Base-by-base conservation (phyloP, 2,888 invertebrate species). In the Microctonus brassicae region DNA sequence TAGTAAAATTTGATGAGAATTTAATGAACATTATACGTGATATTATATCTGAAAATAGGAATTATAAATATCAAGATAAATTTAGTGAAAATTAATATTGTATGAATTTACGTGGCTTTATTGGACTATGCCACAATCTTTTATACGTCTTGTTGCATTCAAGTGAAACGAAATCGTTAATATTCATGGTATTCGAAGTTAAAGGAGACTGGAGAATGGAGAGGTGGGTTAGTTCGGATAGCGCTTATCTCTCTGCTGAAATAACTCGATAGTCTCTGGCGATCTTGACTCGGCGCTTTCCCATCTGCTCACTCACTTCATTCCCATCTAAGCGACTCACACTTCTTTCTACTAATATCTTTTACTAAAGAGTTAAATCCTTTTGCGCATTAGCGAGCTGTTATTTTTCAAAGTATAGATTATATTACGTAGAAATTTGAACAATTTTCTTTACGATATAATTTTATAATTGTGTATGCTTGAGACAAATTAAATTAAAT, bases 241-340 rank as follows among this genome's bases (percentile, higher is more conserved):
- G 33, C 81, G 82, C 83, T 85, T 84, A 85, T 85, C 84, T 83
- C 77, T 65, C 80, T 70, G 78, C 84, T 84, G 84, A 84, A 85
- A 84, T 84, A 84, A 83, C 83, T 84, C 82, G 84, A 83, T 84
- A 83, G 82, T 74, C 72, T 79, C 77, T 77, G 75, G 78, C 77
- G 78, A 80, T 82, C 79, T 83, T 82, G 82, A 84, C 82, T 81
- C 81, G 77, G 77, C 82, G 78, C 80, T 82, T 83, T 82, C 81
- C 82, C 80, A 78, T 79, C 76, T 75, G 6, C 47, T 7, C 75
- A 58, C 34, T 39, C 55, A 61, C 34, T 73, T 70, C 53, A 66
- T 73, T 70, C 22, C 26, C n/a, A 47, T 17, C 6, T 17, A 47
- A n/a, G n/a, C n/a, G n/a, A n/a, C n/a, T 11, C 7, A 7, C 17